phyloP scores from a whole-genome alignment of 2,113 vertebrate genomes.

The Tupaia tana region DNA sequence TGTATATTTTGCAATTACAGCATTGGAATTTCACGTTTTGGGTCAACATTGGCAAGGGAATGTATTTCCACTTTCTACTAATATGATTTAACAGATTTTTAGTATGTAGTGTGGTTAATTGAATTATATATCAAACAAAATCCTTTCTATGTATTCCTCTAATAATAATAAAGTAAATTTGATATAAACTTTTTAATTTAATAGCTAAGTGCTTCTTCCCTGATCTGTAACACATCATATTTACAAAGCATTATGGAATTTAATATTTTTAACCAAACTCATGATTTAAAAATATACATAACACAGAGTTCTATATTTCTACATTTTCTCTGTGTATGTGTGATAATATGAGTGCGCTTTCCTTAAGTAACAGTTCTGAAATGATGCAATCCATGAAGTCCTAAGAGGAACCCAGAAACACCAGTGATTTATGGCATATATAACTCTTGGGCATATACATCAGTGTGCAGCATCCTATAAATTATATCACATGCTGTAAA shows the following conservation, averaged over 20 bases:
- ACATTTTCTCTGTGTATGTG: neutral
- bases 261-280: neutral
- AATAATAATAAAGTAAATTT: conserved; percentile 69
- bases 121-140: conserved; percentile 63
- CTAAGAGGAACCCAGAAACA: conserved; percentile 60
- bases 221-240: neutral
- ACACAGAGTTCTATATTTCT: neutral
- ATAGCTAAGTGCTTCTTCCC: neutral
- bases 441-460: conserved; percentile 70
- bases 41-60: neutral
- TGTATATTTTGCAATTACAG: neutral
- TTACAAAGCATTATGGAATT: neutral
- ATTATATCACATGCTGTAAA: conserved; percentile 78
- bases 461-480: conserved; percentile 73
- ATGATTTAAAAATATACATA: neutral
- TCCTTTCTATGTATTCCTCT: conserved; percentile 54
- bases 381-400: conserved; percentile 47
- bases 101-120: neutral
- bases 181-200: neutral
- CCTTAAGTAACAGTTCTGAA: conserved; percentile 50
- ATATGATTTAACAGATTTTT: conserved; percentile 19
- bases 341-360: conserved; percentile 58
- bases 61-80: neutral
- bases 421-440: conserved; percentile 72
- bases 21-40: conserved; percentile 6